These are phyloP conservation scores for Cantharis nigra DNA, from an alignment of 2,888 invertebrate genomes.

Conservation along the genomic window DNA sequence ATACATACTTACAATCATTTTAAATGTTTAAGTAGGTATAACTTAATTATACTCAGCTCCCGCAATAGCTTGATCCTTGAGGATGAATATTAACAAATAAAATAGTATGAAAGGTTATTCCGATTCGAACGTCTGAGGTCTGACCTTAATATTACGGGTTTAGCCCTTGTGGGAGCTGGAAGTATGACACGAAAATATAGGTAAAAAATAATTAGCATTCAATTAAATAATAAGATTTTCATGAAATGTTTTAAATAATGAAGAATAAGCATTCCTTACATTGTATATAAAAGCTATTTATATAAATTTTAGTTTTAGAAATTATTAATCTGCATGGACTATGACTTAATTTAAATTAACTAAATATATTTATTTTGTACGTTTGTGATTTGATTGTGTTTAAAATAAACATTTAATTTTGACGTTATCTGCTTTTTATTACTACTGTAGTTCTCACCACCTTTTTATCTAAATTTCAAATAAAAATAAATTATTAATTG, in stretches of 20 bases:
- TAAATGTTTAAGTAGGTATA: slow-evolving; percentile 4
- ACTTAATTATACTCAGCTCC: not conserved
- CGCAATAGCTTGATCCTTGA: too few species aligned
- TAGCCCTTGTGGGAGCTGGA: too few species aligned
- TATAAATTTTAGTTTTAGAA: not conserved
- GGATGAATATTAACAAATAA: too few species aligned
- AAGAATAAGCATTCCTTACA: slow-evolving; percentile 34
- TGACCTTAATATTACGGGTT: too few species aligned
- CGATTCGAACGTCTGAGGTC: too few species aligned
- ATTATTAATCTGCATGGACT: not conserved
- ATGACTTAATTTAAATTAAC: not conserved
- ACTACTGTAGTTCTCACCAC: too few species aligned
- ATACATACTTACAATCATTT: slow-evolving; percentile 30
- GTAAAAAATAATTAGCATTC: not conserved
- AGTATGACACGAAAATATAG: not conserved
- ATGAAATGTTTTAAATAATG: slow-evolving; percentile 24
- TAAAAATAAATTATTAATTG: too few species aligned
- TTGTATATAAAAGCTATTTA: slow-evolving; percentile 24
- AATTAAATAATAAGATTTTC: not conserved
- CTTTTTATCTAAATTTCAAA: not conserved
- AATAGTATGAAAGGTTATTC: too few species aligned
- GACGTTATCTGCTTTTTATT: not conserved
- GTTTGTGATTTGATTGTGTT: not conserved
- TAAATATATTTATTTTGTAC: not conserved
- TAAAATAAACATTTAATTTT: not conserved